phyloP scores from a whole-genome alignment of 2,797 vertebrate genomes.

The Arnoldichthys spilopterus region DNA sequence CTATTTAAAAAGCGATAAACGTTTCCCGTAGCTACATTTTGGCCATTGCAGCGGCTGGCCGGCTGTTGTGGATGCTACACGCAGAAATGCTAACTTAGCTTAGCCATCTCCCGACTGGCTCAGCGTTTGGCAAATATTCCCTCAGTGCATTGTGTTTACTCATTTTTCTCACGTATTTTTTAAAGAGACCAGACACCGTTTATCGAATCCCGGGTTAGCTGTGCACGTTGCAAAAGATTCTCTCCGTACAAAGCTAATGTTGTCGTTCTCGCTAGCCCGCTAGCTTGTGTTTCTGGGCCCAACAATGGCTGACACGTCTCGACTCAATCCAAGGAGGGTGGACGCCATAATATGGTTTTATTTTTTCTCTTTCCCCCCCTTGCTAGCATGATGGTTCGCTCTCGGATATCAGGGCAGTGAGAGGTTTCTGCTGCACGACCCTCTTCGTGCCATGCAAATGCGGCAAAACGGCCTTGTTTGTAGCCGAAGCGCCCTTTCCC shows the following conservation, averaged over 20 bases:
- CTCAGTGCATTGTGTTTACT: no score
- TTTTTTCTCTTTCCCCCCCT: background rate
- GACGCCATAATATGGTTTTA: conserved; percentile 38
- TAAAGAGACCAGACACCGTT: background rate
- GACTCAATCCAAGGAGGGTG: conserved; percentile 25
- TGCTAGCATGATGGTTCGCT: conserved; percentile 2
- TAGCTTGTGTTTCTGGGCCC: conserved; percentile 35
- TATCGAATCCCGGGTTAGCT: background rate
- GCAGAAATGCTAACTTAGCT: background rate
- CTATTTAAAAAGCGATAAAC: background rate
- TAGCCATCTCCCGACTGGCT: background rate
- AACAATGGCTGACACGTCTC: conserved; percentile 60
- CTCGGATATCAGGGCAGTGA: background rate
- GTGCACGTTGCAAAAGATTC: no score
- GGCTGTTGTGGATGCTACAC: background rate
- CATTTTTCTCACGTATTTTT: background rate
- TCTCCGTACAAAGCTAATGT: background rate
- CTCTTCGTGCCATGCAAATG: background rate
- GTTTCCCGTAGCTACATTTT: background rate
- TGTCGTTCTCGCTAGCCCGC: background rate
- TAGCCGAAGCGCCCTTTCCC: background rate
- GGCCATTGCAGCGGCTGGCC: background rate
- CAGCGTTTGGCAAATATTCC: background rate
- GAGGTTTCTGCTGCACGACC: background rate
- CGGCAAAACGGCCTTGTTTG: background rate